These are phyloP conservation scores for Haliclona indistincta DNA, from an alignment of 37 sponge, comb jelly and placozoan genomes.

Conservation along the genomic window DNA sequence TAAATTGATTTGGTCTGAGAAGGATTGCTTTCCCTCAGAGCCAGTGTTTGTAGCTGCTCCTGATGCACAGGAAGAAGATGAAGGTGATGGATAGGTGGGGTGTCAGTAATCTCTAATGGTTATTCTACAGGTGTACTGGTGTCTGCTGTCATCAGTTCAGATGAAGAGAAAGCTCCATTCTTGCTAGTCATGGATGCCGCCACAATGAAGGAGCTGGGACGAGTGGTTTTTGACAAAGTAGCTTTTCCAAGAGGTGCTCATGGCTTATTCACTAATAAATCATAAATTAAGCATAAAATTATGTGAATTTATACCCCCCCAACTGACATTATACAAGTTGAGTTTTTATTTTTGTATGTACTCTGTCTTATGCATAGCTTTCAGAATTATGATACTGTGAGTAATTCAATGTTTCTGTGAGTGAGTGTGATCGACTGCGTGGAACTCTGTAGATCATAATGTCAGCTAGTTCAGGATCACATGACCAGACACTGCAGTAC, in stretches of 20 bases:
- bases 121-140: conserved; percentile 25
- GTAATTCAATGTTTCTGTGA: not conserved
- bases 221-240: conserved; percentile 22
- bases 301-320: too few species aligned
- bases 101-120: too few species aligned
- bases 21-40: conserved; percentile 13
- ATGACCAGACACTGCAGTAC: conserved; percentile 89
- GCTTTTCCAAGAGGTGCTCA: conserved; percentile 7
- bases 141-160: conserved; percentile 3
- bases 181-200: conserved; percentile 19
- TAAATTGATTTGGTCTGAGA: not conserved
- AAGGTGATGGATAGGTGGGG: too few species aligned
- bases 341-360: too few species aligned
- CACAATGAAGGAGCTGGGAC: conserved; percentile 14
- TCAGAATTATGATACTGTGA: not conserved
- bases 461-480: conserved; percentile 61
- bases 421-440: not conserved
- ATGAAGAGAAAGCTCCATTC: not conserved
- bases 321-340: too few species aligned
- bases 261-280: conserved; percentile 12
- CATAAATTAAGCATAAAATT: not conserved
- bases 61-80: conserved; percentile 7
- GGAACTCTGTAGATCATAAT: conserved; percentile 18
- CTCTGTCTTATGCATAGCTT: too few species aligned
- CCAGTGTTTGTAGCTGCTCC: conserved; percentile 26